Evolutionary conservation across 2,888 invertebrate genomes (phyloP).

Genomic region (Drosophila austrosaltans): DNA sequence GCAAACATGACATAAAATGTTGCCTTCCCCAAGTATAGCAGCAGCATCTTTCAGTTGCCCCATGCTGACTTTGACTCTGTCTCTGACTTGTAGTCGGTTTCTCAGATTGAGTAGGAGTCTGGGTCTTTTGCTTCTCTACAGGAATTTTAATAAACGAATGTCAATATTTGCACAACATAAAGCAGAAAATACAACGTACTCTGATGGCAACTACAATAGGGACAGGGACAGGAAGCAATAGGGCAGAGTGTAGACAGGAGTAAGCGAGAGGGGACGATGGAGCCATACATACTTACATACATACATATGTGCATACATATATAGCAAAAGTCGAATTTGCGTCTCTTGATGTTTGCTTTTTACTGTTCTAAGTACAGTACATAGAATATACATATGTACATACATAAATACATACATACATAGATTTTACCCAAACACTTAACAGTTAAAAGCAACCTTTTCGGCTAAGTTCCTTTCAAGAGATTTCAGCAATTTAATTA

Average conservation of each 20-base stretch:
- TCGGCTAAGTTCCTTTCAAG: slow-evolving; percentile 13
- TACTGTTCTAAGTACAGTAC: slow-evolving; percentile 33
- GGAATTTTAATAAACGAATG: slow-evolving; percentile 81
- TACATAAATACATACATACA: background rate
- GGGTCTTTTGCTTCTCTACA: slow-evolving; percentile 65
- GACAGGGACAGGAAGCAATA: slow-evolving; percentile 9
- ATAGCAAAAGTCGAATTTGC: slow-evolving; percentile 40
- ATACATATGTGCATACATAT: background rate
- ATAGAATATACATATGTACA: background rate
- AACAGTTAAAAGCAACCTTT: background rate
- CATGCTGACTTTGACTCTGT: slow-evolving; percentile 65
- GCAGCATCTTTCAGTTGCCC: slow-evolving; percentile 45
- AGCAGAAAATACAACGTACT: slow-evolving; percentile 62
- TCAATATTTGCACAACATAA: slow-evolving; percentile 81
- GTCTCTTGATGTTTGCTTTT: slow-evolving; percentile 52
- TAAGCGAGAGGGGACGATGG: background rate
- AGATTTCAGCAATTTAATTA: slow-evolving; percentile 46
- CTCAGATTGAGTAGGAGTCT: background rate
- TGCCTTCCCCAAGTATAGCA: slow-evolving; percentile 15
- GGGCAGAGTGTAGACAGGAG: background rate
- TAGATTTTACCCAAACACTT: background rate
- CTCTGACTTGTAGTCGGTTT: slow-evolving; percentile 32
- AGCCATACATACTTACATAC: background rate
- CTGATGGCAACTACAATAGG: slow-evolving; percentile 24
- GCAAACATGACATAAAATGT: slow-evolving; percentile 76